Evolutionary conservation across 2,888 invertebrate genomes (phyloP), one percentile per base, ranked within the genome.

Genomic region (Rhagium mordax): DNA sequence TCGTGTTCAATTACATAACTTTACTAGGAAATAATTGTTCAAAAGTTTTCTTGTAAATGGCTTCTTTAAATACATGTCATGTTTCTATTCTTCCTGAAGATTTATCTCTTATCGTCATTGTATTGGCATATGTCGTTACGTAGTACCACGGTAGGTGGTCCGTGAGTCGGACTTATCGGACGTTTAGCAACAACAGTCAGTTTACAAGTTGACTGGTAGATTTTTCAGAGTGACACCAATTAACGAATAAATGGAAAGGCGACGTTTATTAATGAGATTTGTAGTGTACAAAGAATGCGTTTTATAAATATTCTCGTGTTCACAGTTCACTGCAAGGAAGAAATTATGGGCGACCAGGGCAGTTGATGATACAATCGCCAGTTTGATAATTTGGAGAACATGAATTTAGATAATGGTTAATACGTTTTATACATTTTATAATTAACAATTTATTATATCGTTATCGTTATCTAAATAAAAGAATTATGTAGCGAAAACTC

Each of bases 151-250:
- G 10, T 29, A 60, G 29, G 60, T 60, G 60, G 60, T 60, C 57
- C 16, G 24, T 16, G 41, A 18, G 29, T 60, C 10, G 18, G 20
- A 51, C 51, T 51, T 51, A 51, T 29, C 60, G 41, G 41, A 60
- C 60, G n/a, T 60, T 60, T 60, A 60, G 60, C 18, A 60, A 20
- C 18, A 15, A 60, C 15, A 33, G 60, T 33, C 41, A 41, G 33
- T 33, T 10, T 16, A 60, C 60, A 60, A 60, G 60, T 60, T 18
- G 60, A 27, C 33, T 29, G 33, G 60, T 60, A 16, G 41, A 41
- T 33, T 60, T 41, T 20, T 29, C 33, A 60, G 41, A 60, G 60
- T 33, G 60, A 41, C 60, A 60, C 41, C 60, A 60, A 60, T 60
- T 60, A 60, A 41, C 41, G 60, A 18, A 60, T 60, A 60, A 60